Percentiles rank a stretch among this genome's conserved stretches.
phyloP scores from a whole-genome alignment of 30 jellyfish, hydroid and myxozoan species.

The Pseudorhiza aurosa region DNA sequence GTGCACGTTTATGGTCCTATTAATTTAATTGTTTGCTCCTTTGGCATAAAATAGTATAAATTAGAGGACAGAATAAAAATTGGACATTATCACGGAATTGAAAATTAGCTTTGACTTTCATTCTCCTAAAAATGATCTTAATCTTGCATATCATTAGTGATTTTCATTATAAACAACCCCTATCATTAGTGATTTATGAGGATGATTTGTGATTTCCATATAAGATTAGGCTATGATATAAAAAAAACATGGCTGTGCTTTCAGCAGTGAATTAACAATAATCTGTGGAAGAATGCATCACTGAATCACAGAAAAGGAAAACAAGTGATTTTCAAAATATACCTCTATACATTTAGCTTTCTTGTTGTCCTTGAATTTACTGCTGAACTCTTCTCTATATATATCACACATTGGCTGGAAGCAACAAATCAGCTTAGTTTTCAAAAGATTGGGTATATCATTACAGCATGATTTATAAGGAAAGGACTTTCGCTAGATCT shows the following conservation, averaged over 20 bases:
- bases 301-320: no score
- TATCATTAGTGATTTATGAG: no score
- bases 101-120: conserved; percentile 9
- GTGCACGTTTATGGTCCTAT: conserved; percentile 53
- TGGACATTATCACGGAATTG: conserved; percentile 19
- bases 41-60: conserved; percentile 29
- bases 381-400: conserved; percentile 30
- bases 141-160: background rate
- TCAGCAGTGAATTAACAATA: no score
- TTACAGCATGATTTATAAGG: no score
- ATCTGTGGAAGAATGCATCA: no score
- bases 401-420: conserved; percentile 64
- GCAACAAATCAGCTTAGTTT: no score
- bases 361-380: background rate
- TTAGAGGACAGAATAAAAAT: background rate
- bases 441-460: no score
- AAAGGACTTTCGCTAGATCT: no score
- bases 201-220: no score
- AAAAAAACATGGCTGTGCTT: no score
- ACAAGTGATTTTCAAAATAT: background rate
- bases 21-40: conserved; percentile 24
- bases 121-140: conserved; percentile 2
- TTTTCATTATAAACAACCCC: no score
- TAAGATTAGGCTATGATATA: no score
- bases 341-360: conserved; percentile 50